Base-by-base conservation (phyloP, 2,888 invertebrate species). In the Mantis religiosa region DNA sequence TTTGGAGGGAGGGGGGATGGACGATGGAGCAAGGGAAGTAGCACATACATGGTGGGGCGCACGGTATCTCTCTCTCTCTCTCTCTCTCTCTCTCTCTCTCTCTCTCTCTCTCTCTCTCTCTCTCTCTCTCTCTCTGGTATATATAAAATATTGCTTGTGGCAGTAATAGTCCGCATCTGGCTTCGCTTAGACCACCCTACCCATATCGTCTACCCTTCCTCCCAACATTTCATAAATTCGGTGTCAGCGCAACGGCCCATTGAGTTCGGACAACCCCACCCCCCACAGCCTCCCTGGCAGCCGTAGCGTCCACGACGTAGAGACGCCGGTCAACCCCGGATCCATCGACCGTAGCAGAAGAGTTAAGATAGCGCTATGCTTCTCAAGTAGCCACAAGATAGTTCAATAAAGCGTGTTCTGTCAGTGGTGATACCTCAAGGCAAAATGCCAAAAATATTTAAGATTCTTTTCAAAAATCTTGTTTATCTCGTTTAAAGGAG, bases 151-250 rank as follows among this genome's bases (percentile, higher is more conserved):
- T 85, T 85, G 85, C 28, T 85, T 34, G 85, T 85, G 85, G 27
- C 85, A 85, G 85, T 85, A 85, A 85, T 30, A 83, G 84, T 30
- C 28, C 54, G 25, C 54, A 71, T 71, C 54, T 71, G 54, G 54
- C 54, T 71, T 71, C 54, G 54, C 54, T 71, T 71, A 71, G 54
- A 71, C 54, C 54, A 71, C 54, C 54, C 54, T 71, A 71, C 54
- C 54, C 54, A 71, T 71, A 71, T 15, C 54, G 15, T 71, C 54
- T 25, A 71, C 54, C 87, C 84, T 71, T 88, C 88, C 83, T 83
- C 27, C 85, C 88, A 83, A 89, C 89, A 89, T 87, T 89, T 89
- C 89, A 87, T 87, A 82, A 87, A 89, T 87, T 47, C 89, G 28
- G 83, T 41, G 83, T 82, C 83, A 87, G 30, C 30, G 87, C 30